Evolutionary conservation across 1,140 invertebrate species (phyloP).

Genomic region (Dendroctonus valens): DNA sequence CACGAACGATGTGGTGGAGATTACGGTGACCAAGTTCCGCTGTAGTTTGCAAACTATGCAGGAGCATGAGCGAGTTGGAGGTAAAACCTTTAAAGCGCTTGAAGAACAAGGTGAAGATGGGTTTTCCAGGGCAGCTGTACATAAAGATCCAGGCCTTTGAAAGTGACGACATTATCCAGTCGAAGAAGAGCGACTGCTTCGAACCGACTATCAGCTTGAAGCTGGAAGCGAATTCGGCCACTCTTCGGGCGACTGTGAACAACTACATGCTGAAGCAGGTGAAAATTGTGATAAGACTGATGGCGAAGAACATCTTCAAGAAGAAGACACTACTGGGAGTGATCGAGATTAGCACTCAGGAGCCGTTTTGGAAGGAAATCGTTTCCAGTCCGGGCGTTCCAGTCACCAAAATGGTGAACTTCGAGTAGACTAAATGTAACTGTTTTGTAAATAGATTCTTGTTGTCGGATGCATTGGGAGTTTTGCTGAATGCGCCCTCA

Average conservation of each 20-base stretch:
- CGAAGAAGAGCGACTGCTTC: slow-evolving; percentile 74
- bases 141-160: slow-evolving; percentile 73
- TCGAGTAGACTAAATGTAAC: slow-evolving; percentile 27
- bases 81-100: slow-evolving; percentile 42
- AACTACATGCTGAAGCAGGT: slow-evolving; percentile 54
- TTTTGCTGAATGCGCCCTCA: no score
- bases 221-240: slow-evolving; percentile 48
- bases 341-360: slow-evolving; percentile 51
- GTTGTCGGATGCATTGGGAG: no score
- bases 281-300: slow-evolving; percentile 44
- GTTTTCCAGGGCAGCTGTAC: slow-evolving; percentile 61
- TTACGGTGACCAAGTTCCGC: slow-evolving; percentile 60
- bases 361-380: slow-evolving; percentile 45
- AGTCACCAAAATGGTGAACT: slow-evolving; percentile 41
- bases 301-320: slow-evolving; percentile 50
- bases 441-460: no score
- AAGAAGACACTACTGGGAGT: slow-evolving; percentile 59
- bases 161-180: slow-evolving; percentile 64
- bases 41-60: slow-evolving; percentile 69
- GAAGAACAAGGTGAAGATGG: background rate
- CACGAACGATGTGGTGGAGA: slow-evolving; percentile 60
- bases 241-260: slow-evolving; percentile 54
- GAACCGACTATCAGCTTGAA: slow-evolving; percentile 63
- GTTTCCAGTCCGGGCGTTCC: slow-evolving; percentile 39
- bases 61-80: slow-evolving; percentile 64